Evolutionary conservation across 2,113 vertebrate species (phyloP), one percentile per base, ranked within the genome.

Genomic region (Tor tambroides): DNA sequence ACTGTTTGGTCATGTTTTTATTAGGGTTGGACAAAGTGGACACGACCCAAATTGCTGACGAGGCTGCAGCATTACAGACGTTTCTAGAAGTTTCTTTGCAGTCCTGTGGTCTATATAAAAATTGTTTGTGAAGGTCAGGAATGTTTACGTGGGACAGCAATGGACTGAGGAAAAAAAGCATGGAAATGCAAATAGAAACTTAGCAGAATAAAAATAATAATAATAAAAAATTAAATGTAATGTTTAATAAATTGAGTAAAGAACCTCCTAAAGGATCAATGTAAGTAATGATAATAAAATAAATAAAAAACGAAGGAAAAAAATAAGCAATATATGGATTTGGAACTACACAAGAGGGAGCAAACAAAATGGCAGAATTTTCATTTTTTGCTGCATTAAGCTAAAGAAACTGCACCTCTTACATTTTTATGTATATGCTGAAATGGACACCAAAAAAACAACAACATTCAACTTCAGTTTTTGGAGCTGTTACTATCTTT

Each of bases 1-100:
- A 86, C 71, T 79, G 75, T 87, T 32, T 35, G 84, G 17, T 67
- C 69, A 51, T 77, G 26, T 85, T 49, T 83, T 77, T 84, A 35
- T n/a, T 86, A 56, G 11, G 41, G 35, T 32, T 67, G 61, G 38
- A 83, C 19, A 21, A 23, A 14, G 63, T 28, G n/a, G 35, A 30
- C 17, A 23, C 5, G 28, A 41, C 67, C n/a, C 81, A 87, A 91
- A 92, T 81, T 91, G 93, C 92, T 93, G 94, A 94, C 85, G 88
- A 91, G 91, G 88, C 89, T 77, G 35, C 88, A 86, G 51, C 88
- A 28, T 63, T 77, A 49, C 49, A 87, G 79, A n/a, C 1, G 8
- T n/a, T 61, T 61, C 92, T 93, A 87, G 92, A 93, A 74, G 88
- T 78, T 93, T 94, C 92, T 80, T 91, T 80, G 61, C 67, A 38